Evolutionary conservation across 2,113 vertebrate genomes (phyloP), one percentile per base, ranked within the genome.

Genomic region (Morphnarchus princeps): DNA sequence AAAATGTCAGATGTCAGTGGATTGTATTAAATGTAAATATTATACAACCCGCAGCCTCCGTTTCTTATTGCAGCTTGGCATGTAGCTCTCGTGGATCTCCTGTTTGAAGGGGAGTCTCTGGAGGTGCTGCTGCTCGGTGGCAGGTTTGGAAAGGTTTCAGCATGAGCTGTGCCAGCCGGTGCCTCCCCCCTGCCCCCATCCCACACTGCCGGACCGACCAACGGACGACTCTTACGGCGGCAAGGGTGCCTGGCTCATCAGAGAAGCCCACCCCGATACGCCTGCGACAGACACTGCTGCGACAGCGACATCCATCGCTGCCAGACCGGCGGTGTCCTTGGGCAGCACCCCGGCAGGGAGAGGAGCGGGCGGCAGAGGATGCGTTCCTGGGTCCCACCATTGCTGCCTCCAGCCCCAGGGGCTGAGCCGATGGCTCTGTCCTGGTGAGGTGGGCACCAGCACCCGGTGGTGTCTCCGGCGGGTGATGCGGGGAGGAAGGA

Each of bases 21-120:
- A 92, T 95, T 84, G 94, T 96, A 97, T 97, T 97, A 97, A 97
- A 97, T 97, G 97, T 96, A 97, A 97, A 96, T 96, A 97, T 96
- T 97, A 85, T 10, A 95, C 81, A 79, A 84, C 58, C 87, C 11
- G 0, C 62, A 93, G 77, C 62, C 38, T 93, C 73, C 3, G 11
- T 65, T 89, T 85, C 89, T 95, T 82, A 95, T 82, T 95, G 94
- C 89, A 77, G 93, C 65, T 74, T 43, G 89, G 72, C 95, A 93
- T 49, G 24, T 50, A 82, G 81, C 57, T 89, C 81, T 79, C 1
- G 0, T 79, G 78, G 81, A 69, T 92, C 83, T 92, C 78, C 65
- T 89, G 78, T 91, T 95, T 93, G 86, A 90, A 92, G 65, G 86
- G 94, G 76, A 92, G 67, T 89, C 95, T 96, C 97, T 76, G 80